Conservation (phyloP, 30 jellyfish, hydroid and myxozoan genomes). For the Turritopsis rubra region DNA sequence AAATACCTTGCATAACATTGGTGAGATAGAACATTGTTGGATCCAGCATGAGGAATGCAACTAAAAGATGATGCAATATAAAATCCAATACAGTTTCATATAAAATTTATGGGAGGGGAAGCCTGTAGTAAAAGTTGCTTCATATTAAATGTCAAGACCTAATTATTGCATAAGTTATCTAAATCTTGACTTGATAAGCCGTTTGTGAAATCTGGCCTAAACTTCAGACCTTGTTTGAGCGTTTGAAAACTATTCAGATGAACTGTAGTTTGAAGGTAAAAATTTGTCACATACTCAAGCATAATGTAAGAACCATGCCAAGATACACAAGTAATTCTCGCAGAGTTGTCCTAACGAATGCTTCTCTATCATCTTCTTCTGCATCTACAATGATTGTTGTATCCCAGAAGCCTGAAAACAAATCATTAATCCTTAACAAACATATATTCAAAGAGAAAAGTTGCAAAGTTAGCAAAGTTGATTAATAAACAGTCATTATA, state of each 20-base stretch:
- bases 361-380: not conserved
- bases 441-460: not conserved
- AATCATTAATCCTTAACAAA: not conserved
- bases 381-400: conserved; percentile 10
- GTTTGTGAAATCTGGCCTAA: too few species aligned
- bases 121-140: too few species aligned
- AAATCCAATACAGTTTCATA: not conserved
- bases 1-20: conserved; percentile 85
- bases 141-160: too few species aligned
- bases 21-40: conserved; percentile 93
- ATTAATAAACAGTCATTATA: not conserved
- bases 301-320: not conserved
- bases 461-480: not conserved
- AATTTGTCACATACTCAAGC: not conserved
- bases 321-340: conserved; percentile 7
- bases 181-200: too few species aligned
- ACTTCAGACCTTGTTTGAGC: too few species aligned
- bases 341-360: not conserved
- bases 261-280: not conserved
- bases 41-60: conserved; percentile 89
- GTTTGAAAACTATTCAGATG: not conserved
- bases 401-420: conserved; percentile 4
- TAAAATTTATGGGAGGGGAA: too few species aligned
- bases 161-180: too few species aligned
- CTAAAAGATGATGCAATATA: conserved; percentile 29